phyloP scores from a whole-genome alignment of 1,140 invertebrate genomes.

The Varroa destructor region DNA sequence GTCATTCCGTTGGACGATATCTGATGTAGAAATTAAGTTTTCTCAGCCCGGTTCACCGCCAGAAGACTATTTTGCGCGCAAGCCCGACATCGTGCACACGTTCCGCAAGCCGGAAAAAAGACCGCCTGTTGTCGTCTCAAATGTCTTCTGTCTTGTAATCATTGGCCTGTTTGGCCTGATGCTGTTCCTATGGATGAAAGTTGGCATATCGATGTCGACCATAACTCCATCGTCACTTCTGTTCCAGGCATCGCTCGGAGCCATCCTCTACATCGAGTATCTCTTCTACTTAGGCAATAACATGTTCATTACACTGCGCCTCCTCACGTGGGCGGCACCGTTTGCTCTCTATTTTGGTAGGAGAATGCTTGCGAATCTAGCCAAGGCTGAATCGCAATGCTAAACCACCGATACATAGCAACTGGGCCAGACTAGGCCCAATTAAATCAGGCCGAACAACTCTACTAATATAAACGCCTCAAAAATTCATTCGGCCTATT shows the following conservation, averaged over 20 bases:
- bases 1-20: constrained; percentile 69
- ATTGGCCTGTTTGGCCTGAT: constrained; percentile 59
- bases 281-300: constrained; percentile 78
- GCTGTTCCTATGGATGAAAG: constrained; percentile 5
- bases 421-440: too few relatives aligned
- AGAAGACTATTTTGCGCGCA: constrained; percentile 36
- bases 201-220: background rate
- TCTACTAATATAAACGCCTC: too few relatives aligned
- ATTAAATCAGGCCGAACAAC: too few relatives aligned
- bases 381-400: background rate
- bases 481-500: too few relatives aligned
- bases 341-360: constrained; percentile 14
- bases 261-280: constrained; percentile 21
- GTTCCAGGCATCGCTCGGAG: constrained; percentile 13
- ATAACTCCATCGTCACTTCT: constrained; percentile 11
- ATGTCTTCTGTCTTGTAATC: constrained; percentile 52
- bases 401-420: background rate
- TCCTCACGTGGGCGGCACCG: constrained; percentile 45
- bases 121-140: constrained; percentile 68
- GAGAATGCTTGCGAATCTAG: constrained; percentile 18
- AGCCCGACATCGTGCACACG: constrained; percentile 51
- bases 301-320: constrained; percentile 85
- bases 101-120: constrained; percentile 81
- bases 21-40: constrained; percentile 61
- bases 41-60: constrained; percentile 40